Evolutionary conservation across 2,797 vertebrate genomes (phyloP).

Genomic region (Microctenopoma lineatum): DNA sequence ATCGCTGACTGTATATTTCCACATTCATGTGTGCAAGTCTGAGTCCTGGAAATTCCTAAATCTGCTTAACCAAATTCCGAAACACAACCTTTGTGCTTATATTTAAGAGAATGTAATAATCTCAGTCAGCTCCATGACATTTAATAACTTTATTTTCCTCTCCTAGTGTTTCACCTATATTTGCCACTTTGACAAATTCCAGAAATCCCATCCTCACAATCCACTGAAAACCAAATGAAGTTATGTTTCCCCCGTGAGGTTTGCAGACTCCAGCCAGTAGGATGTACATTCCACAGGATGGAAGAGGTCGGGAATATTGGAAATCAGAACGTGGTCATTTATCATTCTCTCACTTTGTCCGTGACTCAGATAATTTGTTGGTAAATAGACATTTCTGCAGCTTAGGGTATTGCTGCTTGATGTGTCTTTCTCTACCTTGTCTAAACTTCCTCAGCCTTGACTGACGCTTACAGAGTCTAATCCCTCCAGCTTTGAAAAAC

Average conservation of each 20-base stretch:
- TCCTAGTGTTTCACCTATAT: background rate
- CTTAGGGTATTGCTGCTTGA: background rate
- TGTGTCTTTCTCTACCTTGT: slow-evolving; percentile 26
- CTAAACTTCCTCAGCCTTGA: slow-evolving; percentile 63
- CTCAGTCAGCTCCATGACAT: slow-evolving; percentile 25
- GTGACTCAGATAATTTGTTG: background rate
- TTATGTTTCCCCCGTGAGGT: slow-evolving; percentile 45
- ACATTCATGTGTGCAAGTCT: background rate
- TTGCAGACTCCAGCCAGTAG: slow-evolving; percentile 41
- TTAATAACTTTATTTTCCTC: slow-evolving; percentile 5
- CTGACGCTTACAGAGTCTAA: slow-evolving; percentile 46
- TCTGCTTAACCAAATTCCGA: slow-evolving; percentile 13
- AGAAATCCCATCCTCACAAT: slow-evolving; percentile 26
- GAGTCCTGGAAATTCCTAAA: slow-evolving; percentile 26
- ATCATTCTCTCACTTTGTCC: background rate
- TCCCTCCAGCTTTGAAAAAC: slow-evolving; percentile 71
- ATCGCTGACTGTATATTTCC: background rate
- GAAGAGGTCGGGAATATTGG: slow-evolving; percentile 2
- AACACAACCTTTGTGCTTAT: slow-evolving; percentile 40
- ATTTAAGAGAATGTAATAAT: slow-evolving; percentile 44
- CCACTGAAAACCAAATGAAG: slow-evolving; percentile 40
- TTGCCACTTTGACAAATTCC: slow-evolving; percentile 35
- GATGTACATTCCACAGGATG: slow-evolving; percentile 48
- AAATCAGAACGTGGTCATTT: background rate
- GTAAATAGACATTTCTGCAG: background rate